A percentile compares a stretch with the other conserved stretches of the same genome.
phyloP scores from a whole-genome alignment of 2,797 vertebrate genomes.

The Micrastur ruficollis region DNA sequence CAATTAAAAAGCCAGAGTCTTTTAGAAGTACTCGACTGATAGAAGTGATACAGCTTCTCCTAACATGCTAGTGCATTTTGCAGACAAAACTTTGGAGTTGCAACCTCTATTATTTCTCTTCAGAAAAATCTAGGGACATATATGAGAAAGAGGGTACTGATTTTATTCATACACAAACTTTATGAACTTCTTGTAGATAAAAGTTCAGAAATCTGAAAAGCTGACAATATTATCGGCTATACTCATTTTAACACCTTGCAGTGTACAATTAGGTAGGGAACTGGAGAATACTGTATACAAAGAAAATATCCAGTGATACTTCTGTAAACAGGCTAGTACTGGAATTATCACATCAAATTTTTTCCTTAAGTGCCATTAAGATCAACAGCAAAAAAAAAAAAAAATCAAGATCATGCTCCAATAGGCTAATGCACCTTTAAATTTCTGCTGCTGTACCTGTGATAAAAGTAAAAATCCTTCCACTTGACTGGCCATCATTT shows the following conservation, averaged over 20 bases:
- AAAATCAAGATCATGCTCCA: not conserved
- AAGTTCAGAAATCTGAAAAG: not conserved
- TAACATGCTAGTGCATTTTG: not conserved
- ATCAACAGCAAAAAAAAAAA: not conserved
- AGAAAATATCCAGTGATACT: not conserved
- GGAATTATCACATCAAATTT: not conserved
- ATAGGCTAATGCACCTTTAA: not conserved
- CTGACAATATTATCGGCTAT: not conserved
- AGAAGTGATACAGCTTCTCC: not conserved
- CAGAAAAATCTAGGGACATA: not conserved
- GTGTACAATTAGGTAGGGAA: not conserved
- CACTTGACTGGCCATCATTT: not conserved
- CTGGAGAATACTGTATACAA: not conserved
- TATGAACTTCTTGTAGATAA: not conserved
- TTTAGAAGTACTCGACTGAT: not conserved
- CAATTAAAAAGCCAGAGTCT: not conserved
- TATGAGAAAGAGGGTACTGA: not conserved
- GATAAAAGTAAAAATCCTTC: not conserved
- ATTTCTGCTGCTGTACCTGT: not conserved
- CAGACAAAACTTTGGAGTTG: not conserved
- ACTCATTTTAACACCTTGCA: not conserved
- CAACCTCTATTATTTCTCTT: not conserved
- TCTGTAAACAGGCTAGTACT: not conserved
- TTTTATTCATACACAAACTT: not conserved
- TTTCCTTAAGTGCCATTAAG: not conserved